Percentiles rank a stretch among this genome's conserved stretches.
Conservation (phyloP, 2,113 vertebrate genomes). For the Jaculus jaculus region DNA sequence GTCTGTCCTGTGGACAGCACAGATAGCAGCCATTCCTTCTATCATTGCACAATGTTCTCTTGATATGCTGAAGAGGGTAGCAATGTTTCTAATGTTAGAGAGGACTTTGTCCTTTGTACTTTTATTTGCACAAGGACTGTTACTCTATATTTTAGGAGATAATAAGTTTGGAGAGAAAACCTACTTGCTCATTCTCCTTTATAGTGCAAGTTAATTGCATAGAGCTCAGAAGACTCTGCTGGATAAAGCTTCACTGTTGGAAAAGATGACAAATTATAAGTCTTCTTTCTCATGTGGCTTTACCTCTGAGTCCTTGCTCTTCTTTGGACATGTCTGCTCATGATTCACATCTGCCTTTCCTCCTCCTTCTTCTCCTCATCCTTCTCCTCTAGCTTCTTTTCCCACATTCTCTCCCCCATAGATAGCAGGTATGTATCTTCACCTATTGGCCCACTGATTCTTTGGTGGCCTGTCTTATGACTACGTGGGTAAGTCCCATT, state of each 20-base stretch:
- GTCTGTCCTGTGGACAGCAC: neutral
- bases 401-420: neutral
- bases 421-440: neutral
- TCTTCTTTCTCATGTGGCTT: neutral
- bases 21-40: neutral
- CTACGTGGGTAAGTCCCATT: neutral
- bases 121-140: neutral
- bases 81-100: neutral
- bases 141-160: neutral
- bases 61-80: neutral
- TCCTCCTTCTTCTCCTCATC: neutral
- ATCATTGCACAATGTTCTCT: neutral
- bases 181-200: neutral
- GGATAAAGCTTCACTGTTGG: neutral
- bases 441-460: neutral
- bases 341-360: neutral
- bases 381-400: neutral
- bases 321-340: neutral
- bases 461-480: neutral
- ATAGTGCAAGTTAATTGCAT: neutral
- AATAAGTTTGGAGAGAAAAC: neutral
- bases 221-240: neutral
- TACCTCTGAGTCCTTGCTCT: neutral
- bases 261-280: neutral
- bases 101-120: neutral